Conservation (phyloP, 2,888 invertebrate genomes). For the Entomobrya proxima region DNA sequence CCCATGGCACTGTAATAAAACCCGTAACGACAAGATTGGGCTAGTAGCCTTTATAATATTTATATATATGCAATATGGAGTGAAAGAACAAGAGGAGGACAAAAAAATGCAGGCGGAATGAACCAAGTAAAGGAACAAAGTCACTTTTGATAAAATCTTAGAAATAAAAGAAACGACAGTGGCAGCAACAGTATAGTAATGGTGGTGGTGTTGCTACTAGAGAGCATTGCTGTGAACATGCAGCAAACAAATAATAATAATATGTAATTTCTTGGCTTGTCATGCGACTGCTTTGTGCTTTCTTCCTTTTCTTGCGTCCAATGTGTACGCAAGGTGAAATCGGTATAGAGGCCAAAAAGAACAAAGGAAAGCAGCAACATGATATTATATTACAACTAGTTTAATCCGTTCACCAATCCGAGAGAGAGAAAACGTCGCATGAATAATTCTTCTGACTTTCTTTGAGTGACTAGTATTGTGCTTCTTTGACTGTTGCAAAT, state of each 20-base stretch:
- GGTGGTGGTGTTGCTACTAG: neutral
- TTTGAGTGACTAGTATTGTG: neutral
- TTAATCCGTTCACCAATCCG: neutral
- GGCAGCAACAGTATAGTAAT: neutral
- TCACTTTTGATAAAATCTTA: conserved; percentile 38
- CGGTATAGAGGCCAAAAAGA: neutral
- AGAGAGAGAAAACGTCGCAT: neutral
- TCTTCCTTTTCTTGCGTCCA: neutral
- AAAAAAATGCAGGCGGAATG: conserved; percentile 18
- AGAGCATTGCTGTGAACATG: conserved; percentile 3
- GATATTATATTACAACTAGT: neutral
- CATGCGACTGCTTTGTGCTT: conserved; percentile 6
- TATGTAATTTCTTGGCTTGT: conserved; percentile 47
- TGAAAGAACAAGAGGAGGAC: neutral
- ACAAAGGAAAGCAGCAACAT: neutral
- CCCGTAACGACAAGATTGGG: conserved; percentile 62
- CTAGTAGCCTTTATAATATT: conserved; percentile 2
- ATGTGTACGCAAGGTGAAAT: neutral
- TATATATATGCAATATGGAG: conserved; percentile 5
- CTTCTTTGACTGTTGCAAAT: neutral
- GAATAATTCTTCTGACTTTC: neutral
- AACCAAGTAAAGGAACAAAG: conserved; percentile 19
- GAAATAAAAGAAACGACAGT: neutral
- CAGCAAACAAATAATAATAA: neutral
- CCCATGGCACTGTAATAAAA: conserved; percentile 47